A percentile compares a stretch with the other conserved stretches of the same genome.
phyloP scores from a whole-genome alignment of 2,113 vertebrate genomes.

The Cephalopholis sonnerati region DNA sequence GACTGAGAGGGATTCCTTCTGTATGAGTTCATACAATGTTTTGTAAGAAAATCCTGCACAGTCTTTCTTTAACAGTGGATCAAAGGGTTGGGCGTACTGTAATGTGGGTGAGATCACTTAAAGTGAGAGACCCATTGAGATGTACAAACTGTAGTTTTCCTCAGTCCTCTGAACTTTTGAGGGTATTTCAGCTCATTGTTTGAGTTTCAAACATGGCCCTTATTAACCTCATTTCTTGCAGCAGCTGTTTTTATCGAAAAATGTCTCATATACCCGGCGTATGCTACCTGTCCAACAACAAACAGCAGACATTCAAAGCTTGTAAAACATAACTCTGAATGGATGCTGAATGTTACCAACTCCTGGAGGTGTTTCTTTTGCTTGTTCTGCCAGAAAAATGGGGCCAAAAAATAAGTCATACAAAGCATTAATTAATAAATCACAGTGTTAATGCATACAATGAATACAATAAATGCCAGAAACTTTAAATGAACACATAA shows the following conservation, averaged over 20 bases:
- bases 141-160: neutral
- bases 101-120: neutral
- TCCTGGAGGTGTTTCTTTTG: neutral
- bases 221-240: neutral
- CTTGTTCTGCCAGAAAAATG: neutral
- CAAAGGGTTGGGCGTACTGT: too few species aligned
- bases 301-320: neutral
- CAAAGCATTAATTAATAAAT: neutral
- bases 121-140: neutral
- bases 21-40: too few species aligned
- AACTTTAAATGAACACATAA: neutral
- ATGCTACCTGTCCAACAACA: too few species aligned
- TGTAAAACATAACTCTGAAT: neutral
- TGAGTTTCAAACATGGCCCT: neutral
- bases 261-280: too few species aligned
- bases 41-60: too few species aligned
- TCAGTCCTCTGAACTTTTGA: neutral
- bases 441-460: neutral
- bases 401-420: neutral
- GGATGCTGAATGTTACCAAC: fast-evolving
- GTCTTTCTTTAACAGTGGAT: too few species aligned
- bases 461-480: neutral
- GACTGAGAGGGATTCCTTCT: too few species aligned
- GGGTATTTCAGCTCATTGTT: too few species aligned
- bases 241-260: neutral